Evolutionary conservation across 2,888 invertebrate genomes (phyloP).

Genomic region (Ischnura elegans): DNA sequence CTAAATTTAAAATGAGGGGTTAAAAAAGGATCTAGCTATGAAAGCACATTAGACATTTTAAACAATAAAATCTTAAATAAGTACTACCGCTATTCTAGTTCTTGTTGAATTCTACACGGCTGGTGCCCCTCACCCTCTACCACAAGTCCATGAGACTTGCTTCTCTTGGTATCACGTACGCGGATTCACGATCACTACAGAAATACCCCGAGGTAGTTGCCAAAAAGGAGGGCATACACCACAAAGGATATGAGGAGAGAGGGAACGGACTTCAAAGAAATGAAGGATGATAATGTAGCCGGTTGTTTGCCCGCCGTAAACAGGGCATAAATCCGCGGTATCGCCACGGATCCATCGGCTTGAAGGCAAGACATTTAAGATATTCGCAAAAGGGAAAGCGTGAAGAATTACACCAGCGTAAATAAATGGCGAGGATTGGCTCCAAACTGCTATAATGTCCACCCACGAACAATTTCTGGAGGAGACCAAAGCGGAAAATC

Average conservation of each 20-base stretch:
- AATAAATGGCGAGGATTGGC: neutral
- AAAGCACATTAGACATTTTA: too few species aligned
- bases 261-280: neutral
- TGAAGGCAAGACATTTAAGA: neutral
- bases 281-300: neutral
- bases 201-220: neutral
- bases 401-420: neutral
- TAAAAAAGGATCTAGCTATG: too few species aligned
- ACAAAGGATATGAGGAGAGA: neutral
- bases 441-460: too few species aligned
- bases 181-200: too few species aligned
- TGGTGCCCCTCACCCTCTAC: too few species aligned
- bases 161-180: too few species aligned
- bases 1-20: too few species aligned
- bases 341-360: neutral
- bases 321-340: conserved; percentile 3
- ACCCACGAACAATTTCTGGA: neutral
- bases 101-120: too few species aligned
- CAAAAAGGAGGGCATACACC: too few species aligned
- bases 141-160: too few species aligned
- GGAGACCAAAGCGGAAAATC: neutral
- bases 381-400: neutral
- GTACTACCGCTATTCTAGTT: too few species aligned
- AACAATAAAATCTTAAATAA: too few species aligned
- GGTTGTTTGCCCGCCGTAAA: neutral